Percentiles rank a stretch among this genome's conserved stretches.
These are phyloP conservation scores for Stegodyphus mimosarum DNA, from an alignment of 1,140 invertebrate species.

Conservation along the genomic window DNA sequence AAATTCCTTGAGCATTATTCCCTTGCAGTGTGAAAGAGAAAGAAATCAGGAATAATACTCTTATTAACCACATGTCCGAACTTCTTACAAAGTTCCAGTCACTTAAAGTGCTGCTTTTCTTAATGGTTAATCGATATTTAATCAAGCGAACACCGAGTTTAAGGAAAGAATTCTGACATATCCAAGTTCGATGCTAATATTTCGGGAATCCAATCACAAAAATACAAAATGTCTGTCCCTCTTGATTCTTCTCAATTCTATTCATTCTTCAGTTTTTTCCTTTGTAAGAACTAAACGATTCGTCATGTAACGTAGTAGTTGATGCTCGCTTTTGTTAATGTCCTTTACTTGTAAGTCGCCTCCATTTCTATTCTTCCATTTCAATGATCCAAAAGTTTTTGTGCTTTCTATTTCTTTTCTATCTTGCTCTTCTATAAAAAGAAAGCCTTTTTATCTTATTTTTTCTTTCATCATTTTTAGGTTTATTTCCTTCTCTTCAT, in stretches of 20 bases:
- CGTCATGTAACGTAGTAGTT: constrained; percentile 33
- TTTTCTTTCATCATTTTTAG: not conserved
- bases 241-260: constrained; percentile 8
- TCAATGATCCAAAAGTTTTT: constrained; percentile 12
- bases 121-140: constrained; percentile 50
- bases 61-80: constrained; percentile 41
- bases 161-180: constrained; percentile 34
- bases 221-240: constrained; percentile 32
- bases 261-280: constrained; percentile 3
- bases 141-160: constrained; percentile 1
- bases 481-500: not conserved
- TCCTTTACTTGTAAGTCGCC: constrained; percentile 13
- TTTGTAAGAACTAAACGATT: constrained; percentile 12
- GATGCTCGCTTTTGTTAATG: constrained; percentile 33
- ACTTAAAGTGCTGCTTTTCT: constrained; percentile 46
- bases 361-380: constrained; percentile 19
- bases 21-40: not conserved
- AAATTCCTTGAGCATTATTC: too few species aligned
- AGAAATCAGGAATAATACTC: constrained; percentile 27
- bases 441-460: constrained; percentile 1
- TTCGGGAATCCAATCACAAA: constrained; percentile 46
- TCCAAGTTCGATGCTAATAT: constrained; percentile 35
- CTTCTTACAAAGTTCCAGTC: constrained; percentile 24
- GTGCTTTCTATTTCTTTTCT: not conserved
- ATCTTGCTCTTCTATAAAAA: not conserved